Evolutionary conservation across 2,797 vertebrate species (phyloP).

Genomic region (Setipinna tenuifilis): DNA sequence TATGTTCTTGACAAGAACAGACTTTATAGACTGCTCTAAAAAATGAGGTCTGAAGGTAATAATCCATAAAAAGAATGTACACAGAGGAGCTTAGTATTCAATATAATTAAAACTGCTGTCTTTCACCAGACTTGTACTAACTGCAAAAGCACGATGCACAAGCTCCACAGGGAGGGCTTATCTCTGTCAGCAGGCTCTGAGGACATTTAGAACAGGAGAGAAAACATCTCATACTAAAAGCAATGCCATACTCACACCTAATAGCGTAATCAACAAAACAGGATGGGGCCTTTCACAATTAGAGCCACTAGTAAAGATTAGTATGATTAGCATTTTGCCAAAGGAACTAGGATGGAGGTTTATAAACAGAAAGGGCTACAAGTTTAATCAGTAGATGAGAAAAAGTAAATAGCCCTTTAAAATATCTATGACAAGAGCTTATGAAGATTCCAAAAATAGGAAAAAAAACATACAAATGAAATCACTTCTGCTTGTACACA

Average conservation of each 20-base stretch:
- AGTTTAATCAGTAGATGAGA: background rate
- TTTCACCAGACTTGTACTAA: background rate
- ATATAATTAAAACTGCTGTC: background rate
- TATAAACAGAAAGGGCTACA: background rate
- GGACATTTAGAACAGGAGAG: background rate
- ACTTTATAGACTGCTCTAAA: background rate
- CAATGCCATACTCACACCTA: background rate
- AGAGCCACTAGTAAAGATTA: background rate
- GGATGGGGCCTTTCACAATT: background rate
- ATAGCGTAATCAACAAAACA: background rate
- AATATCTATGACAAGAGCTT: background rate
- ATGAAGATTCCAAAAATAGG: background rate
- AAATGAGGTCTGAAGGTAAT: background rate
- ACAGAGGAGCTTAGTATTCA: constrained; percentile 9
- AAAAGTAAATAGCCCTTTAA: background rate
- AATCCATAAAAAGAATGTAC: constrained; percentile 41
- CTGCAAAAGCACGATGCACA: background rate
- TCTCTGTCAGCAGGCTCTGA: background rate
- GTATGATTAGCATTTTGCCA: background rate
- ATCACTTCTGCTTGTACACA: background rate
- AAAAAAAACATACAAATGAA: background rate
- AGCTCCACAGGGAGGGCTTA: background rate
- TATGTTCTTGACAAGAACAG: background rate
- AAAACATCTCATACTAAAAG: background rate
- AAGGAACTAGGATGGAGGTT: background rate